A percentile compares a stretch with the other conserved stretches of the same genome.
Conservation (phyloP, 2,888 invertebrate species). For the Harmothoe impar region DNA sequence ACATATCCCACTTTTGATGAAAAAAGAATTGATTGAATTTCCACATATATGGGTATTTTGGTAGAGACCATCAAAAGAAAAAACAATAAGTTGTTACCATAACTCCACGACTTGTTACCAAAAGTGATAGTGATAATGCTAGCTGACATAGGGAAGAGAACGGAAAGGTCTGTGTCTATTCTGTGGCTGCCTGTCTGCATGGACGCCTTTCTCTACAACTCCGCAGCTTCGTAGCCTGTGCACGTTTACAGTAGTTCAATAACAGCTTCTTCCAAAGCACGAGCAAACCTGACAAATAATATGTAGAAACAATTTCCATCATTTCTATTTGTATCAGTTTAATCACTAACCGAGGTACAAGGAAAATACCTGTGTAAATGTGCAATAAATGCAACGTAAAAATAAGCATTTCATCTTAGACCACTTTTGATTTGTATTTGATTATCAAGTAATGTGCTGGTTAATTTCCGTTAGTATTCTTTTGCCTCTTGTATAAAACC, state of each 20-base stretch:
- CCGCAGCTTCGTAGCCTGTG: neutral
- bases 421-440: neutral
- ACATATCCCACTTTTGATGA: too few relatives aligned
- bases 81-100: too few relatives aligned
- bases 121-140: too few relatives aligned
- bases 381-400: too few relatives aligned
- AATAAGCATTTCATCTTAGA: neutral
- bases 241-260: neutral
- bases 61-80: too few relatives aligned
- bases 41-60: too few relatives aligned
- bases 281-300: neutral
- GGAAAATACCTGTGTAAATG: too few relatives aligned
- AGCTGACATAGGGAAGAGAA: neutral
- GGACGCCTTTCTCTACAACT: neutral
- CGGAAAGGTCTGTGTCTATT: neutral
- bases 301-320: neutral
- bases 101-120: too few relatives aligned
- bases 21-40: too few relatives aligned
- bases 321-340: slow-evolving; percentile 13
- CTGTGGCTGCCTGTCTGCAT: neutral
- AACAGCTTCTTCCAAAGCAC: neutral
- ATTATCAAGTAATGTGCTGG: slow-evolving; percentile 20
- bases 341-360: too few relatives aligned
- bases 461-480: slow-evolving; percentile 1
- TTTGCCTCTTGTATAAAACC: too few relatives aligned